Percentiles rank a stretch among this genome's conserved stretches.
Conservation (phyloP, 2,888 invertebrate genomes). For the Dynastes tityus region DNA sequence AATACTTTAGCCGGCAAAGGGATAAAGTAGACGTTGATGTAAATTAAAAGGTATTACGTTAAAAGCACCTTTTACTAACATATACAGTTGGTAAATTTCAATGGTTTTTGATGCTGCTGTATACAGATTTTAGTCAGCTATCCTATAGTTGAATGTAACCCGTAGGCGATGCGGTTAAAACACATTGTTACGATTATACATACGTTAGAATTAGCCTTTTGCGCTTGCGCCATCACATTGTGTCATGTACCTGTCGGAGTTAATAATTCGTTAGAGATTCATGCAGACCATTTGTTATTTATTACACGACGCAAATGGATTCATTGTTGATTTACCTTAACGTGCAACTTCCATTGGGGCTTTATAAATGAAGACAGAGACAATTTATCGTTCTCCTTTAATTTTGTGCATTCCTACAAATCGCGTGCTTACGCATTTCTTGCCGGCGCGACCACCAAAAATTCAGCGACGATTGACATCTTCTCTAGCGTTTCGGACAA, state of each 20-base stretch:
- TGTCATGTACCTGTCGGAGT: conserved; percentile 55
- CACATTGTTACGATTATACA: conserved; percentile 66
- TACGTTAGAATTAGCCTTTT: conserved; percentile 57
- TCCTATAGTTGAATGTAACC: conserved; percentile 63
- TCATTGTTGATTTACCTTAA: conserved; percentile 39
- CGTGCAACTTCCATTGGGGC: conserved; percentile 4
- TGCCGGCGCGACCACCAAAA: conserved; percentile 59
- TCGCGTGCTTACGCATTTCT: no score
- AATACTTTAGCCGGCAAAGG: neutral
- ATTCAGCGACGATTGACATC: conserved; percentile 60
- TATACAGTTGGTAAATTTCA: neutral
- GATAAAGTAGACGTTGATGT: no score
- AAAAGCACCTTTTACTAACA: conserved; percentile 23
- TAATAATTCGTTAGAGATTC: conserved; percentile 48
- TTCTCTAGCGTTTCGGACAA: conserved; percentile 54
- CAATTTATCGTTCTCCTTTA: no score
- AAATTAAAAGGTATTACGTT: neutral
- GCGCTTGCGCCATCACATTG: conserved; percentile 56
- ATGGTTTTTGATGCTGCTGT: neutral
- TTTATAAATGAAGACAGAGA: no score
- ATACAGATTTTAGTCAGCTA: conserved; percentile 22
- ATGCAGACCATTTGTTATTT: conserved; percentile 46
- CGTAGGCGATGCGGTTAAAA: conserved; percentile 68
- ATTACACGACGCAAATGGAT: conserved; percentile 38
- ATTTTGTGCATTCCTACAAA: no score